Base-by-base conservation (phyloP, 2,888 invertebrate species). In the Conops quadrifasciatus region DNA sequence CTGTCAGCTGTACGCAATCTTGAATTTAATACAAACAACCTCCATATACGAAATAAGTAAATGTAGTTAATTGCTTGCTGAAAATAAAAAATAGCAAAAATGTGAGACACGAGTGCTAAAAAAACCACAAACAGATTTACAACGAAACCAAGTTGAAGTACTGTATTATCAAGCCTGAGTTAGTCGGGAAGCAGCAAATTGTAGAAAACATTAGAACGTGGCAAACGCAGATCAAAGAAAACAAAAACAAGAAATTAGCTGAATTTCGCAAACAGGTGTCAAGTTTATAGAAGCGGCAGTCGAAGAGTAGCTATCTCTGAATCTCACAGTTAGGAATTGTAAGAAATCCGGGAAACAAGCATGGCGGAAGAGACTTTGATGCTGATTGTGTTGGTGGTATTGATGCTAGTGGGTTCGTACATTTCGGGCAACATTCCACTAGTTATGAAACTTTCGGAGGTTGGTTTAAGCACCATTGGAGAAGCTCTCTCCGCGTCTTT, bases 351-450 rank as follows among this genome's bases (percentile, higher is more conserved):
- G 1, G 0, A n/a, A 16, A 64, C 13, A n/a, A 68, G 13, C 47
- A 82, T 82, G 82, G 70, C 80, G 5, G 95, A 95, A 83, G 94
- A 94, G 82, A 93, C 94, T 64, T 87, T 92, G 78, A 91, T 96
- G 78, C 88, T 98, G 73, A 87, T 96, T 84, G 88, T 95, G 79
- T 87, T 98, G 63, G 94, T 92, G 70, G 80, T 95, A 80, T 95
- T 98, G 71, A 99, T 99, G 98, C 88, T 99, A 75, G 89, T 97
- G 71, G 98, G 98, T 1, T 97, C 97, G 70, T 99, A 97, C 87
- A 86, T 97, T 67, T 94, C 97, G 78, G 99, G 98, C 67, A 95
- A 94, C 73, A 93, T 99, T 81, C 99, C 99, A 26, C 87, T 99
- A 76, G 93, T 97, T 77, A 94, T 98, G 85, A 92, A 91, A 79